Evolutionary conservation across 2,888 invertebrate genomes (phyloP).

Genomic region (Epinotia nisella): DNA sequence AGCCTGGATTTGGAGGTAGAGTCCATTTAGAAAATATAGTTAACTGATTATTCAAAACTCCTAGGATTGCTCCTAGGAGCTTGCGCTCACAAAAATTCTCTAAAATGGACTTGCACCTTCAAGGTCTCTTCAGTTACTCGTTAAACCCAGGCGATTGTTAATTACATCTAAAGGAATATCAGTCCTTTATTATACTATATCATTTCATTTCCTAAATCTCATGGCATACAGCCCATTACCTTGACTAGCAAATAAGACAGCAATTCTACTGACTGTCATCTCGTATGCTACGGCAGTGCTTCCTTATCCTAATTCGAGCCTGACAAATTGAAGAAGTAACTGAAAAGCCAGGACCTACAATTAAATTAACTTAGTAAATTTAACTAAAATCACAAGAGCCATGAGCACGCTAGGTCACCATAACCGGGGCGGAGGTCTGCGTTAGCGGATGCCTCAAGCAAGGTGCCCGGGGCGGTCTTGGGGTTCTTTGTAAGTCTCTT

Average conservation of each 20-base stretch:
- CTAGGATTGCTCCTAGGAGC: not conserved
- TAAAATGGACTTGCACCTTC: slow-evolving; percentile 37
- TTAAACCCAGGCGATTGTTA: not conserved
- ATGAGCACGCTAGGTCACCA: slow-evolving; percentile 57
- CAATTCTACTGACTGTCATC: not conserved
- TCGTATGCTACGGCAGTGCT: slow-evolving; percentile 36
- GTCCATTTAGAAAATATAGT: slow-evolving; percentile 28
- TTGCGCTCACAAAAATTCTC: slow-evolving; percentile 29
- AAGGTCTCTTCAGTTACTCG: slow-evolving; percentile 25
- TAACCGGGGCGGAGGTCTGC: slow-evolving; percentile 48
- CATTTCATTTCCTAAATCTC: slow-evolving; percentile 10
- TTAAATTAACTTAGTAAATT: slow-evolving; percentile 64
- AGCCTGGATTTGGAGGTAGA: slow-evolving; percentile 29
- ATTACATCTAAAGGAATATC: slow-evolving; percentile 34
- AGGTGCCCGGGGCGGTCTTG: slow-evolving; percentile 70
- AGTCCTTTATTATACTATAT: slow-evolving; percentile 32
- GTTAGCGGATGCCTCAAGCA: slow-evolving; percentile 57
- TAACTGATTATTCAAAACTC: not conserved
- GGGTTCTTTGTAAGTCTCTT: slow-evolving; percentile 55
- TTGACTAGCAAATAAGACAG: slow-evolving; percentile 39
- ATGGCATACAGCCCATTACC: slow-evolving; percentile 7
- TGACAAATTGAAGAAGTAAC: slow-evolving; percentile 37
- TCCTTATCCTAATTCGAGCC: slow-evolving; percentile 16
- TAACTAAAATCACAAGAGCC: slow-evolving; percentile 79
- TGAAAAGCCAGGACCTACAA: slow-evolving; percentile 35